Conservation (phyloP, 2,113 vertebrate species). For the Athene cunicularia region DNA sequence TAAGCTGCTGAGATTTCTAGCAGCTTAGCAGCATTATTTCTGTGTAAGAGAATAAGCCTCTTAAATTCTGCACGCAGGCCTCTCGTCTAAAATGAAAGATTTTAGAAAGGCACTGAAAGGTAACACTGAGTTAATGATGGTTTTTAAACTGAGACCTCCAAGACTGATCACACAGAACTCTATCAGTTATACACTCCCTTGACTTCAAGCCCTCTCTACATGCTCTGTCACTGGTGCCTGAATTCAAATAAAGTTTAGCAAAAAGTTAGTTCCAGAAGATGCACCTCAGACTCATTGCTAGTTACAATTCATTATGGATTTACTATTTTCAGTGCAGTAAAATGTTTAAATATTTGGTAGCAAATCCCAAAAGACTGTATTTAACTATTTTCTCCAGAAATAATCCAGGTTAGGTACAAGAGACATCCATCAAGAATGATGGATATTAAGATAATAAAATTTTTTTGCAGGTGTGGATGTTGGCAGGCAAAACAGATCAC, state of each 20-base stretch:
- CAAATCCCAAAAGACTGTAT: not conserved
- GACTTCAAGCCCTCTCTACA: not conserved
- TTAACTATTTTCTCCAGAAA: not conserved
- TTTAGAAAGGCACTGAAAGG: slow-evolving; percentile 63
- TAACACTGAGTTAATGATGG: slow-evolving; percentile 44
- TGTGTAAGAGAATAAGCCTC: slow-evolving; percentile 71
- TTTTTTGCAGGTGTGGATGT: not conserved
- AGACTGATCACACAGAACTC: not conserved
- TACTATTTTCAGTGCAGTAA: not conserved
- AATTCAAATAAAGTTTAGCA: slow-evolving; percentile 21
- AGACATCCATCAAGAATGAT: not conserved
- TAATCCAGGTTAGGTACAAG: not conserved
- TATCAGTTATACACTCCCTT: not conserved
- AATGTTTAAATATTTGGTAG: not conserved
- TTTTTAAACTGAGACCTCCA: slow-evolving; percentile 54
- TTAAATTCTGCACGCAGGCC: slow-evolving; percentile 62
- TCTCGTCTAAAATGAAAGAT: slow-evolving; percentile 67
- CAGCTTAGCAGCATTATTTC: slow-evolving; percentile 72
- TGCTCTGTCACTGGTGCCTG: not conserved
- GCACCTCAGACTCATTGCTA: not conserved
- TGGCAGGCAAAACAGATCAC: not conserved
- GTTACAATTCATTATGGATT: not conserved
- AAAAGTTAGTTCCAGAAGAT: not conserved
- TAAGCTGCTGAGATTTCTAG: slow-evolving; percentile 75
- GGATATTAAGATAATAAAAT: not conserved